Evolutionary conservation across 2,113 vertebrate genomes (phyloP).

Genomic region (Corapipo altera): DNA sequence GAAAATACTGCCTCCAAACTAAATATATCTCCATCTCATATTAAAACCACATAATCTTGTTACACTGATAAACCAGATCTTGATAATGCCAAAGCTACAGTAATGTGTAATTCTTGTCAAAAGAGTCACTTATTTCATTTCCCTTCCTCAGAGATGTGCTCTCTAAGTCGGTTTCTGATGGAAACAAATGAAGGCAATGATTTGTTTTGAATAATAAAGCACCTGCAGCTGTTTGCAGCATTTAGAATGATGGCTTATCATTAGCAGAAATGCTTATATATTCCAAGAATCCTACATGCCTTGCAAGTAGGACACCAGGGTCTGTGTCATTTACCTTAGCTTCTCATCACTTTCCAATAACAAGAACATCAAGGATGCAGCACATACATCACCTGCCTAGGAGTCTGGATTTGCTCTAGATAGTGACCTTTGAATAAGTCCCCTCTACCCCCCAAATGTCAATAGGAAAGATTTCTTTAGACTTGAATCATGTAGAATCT

Average conservation of each 20-base stretch:
- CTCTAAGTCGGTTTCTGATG: conserved; percentile 21
- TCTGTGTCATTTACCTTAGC: not conserved
- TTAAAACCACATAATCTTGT: not conserved
- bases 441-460: not conserved
- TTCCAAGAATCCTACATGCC: conserved; percentile 2
- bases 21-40: not conserved
- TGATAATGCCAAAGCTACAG: conserved; percentile 8
- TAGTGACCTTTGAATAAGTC: not conserved
- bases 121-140: conserved; percentile 46
- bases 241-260: conserved; percentile 30
- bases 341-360: not conserved
- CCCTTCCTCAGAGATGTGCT: conserved; percentile 16
- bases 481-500: not conserved
- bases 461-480: not conserved
- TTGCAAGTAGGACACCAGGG: not conserved
- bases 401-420: not conserved
- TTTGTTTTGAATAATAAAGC: conserved; percentile 64
- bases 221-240: conserved; percentile 54
- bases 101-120: conserved; percentile 28
- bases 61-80: conserved; percentile 7
- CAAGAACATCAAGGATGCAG: not conserved
- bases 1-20: not conserved
- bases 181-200: conserved; percentile 46
- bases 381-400: not conserved
- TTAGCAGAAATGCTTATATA: conserved; percentile 9